These are phyloP conservation scores for Brachionus paranguensis DNA, from an alignment of 1,140 invertebrate species.

Conservation along the genomic window DNA sequence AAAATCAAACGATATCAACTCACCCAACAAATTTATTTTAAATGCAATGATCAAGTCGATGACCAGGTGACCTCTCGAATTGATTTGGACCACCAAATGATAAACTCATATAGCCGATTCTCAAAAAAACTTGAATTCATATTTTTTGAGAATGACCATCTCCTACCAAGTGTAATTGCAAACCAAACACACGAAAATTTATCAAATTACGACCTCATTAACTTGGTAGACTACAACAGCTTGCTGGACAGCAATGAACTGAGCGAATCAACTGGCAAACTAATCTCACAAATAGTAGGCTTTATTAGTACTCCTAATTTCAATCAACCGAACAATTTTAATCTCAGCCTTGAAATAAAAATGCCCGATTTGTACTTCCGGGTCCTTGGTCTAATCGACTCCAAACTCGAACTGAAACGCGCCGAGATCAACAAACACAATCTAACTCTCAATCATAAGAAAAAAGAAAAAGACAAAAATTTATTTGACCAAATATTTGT, in stretches of 20 bases:
- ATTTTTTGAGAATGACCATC: slow-evolving; percentile 8
- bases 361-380: neutral
- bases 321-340: slow-evolving; percentile 19
- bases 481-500: slow-evolving; percentile 27
- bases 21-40: slow-evolving; percentile 21
- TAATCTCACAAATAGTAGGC: slow-evolving; percentile 1
- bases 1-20: neutral
- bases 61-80: neutral
- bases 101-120: neutral
- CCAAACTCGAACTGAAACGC: neutral
- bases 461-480: slow-evolving; percentile 19
- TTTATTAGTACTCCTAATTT: neutral
- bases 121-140: neutral
- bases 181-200: neutral
- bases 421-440: neutral
- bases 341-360: slow-evolving; percentile 13
- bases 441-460: neutral
- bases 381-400: neutral
- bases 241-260: neutral
- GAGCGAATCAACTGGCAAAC: neutral
- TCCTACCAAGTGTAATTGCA: neutral
- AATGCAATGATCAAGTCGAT: neutral
- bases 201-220: neutral
- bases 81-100: neutral
- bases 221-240: neutral